phyloP scores from a whole-genome alignment of 2,113 vertebrate genomes.

The Calidris pygmaea region DNA sequence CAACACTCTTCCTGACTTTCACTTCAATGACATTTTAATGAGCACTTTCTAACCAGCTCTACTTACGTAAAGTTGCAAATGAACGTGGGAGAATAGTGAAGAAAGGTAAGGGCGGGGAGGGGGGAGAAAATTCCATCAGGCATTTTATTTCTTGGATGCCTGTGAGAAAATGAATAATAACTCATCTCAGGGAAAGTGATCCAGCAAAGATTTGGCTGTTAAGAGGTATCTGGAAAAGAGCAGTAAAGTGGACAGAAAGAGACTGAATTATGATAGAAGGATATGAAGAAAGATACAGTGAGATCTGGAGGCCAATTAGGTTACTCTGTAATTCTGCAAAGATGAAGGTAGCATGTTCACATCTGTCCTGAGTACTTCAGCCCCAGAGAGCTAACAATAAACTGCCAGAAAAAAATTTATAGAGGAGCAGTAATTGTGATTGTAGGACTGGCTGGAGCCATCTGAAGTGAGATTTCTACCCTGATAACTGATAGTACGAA shows the following conservation, averaged over 20 bases:
- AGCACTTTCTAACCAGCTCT: conserved; percentile 44
- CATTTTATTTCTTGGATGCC: conserved; percentile 34
- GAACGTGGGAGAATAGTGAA: conserved; percentile 33
- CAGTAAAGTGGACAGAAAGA: background rate
- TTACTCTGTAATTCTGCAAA: background rate
- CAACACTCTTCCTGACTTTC: conserved; percentile 22
- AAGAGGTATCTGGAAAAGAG: conserved; percentile 23
- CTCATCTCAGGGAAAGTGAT: background rate
- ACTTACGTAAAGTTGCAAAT: conserved; percentile 30
- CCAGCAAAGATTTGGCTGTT: background rate
- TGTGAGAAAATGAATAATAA: conserved; percentile 45
- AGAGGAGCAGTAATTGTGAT: conserved; percentile 13
- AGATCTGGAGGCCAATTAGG: background rate
- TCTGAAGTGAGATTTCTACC: background rate
- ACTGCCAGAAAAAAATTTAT: background rate
- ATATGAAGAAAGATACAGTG: background rate
- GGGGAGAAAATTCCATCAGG: background rate
- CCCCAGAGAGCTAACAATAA: conserved; percentile 21
- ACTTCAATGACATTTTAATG: conserved; percentile 61
- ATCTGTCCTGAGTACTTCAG: background rate
- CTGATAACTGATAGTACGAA: background rate
- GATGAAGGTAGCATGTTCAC: background rate
- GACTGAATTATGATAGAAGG: background rate
- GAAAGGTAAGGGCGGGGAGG: background rate
- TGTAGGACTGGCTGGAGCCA: conserved; percentile 29